Conservation (phyloP, 2,797 vertebrate species). For the Numenius phaeopus region DNA sequence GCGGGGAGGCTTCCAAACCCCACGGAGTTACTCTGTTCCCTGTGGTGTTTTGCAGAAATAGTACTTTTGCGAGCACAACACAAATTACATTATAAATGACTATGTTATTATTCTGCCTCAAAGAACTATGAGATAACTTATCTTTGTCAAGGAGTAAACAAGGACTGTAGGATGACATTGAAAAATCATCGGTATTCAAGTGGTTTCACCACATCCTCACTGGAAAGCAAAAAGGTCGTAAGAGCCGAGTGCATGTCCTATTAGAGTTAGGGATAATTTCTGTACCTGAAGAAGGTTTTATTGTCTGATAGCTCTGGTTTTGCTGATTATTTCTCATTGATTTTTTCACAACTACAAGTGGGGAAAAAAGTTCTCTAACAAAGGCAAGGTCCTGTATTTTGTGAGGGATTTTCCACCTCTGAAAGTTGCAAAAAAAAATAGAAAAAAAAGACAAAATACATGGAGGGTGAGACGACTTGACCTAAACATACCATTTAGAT, state of each 20-base stretch:
- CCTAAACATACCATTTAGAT: background rate
- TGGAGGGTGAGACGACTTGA: background rate
- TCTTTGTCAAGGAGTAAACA: background rate
- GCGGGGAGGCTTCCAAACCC: background rate
- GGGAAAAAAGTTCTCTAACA: background rate
- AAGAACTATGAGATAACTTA: background rate
- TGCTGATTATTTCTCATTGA: background rate
- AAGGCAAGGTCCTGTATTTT: background rate
- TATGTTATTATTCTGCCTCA: background rate
- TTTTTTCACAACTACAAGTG: background rate
- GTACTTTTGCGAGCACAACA: background rate
- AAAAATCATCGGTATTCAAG: background rate
- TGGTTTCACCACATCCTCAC: background rate
- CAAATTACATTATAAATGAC: background rate
- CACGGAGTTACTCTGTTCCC: fast-evolving
- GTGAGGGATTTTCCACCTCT: background rate
- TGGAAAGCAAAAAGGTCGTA: background rate
- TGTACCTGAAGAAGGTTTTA: background rate
- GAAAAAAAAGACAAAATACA: background rate
- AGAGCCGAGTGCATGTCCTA: background rate
- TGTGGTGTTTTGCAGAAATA: background rate
- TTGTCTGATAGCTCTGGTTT: background rate
- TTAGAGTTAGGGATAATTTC: background rate
- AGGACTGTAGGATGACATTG: background rate
- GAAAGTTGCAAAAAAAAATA: background rate